A percentile compares a stretch with the other conserved stretches of the same genome.
These are phyloP conservation scores for Lucinisca nassula DNA, from an alignment of 2,888 invertebrate genomes.

Conservation along the genomic window DNA sequence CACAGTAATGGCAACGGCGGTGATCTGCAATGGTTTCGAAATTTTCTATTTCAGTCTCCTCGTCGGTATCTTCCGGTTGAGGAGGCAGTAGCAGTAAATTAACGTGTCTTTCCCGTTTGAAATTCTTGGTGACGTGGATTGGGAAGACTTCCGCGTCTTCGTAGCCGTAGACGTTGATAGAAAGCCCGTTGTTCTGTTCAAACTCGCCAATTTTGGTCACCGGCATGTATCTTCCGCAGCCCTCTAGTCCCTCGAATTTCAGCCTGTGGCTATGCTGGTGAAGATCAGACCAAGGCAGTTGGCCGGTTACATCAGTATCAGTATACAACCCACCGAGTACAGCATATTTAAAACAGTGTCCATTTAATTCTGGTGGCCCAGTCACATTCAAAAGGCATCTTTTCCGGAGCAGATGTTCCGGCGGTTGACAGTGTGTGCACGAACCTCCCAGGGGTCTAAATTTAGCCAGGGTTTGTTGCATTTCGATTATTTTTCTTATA, in stretches of 20 bases:
- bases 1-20: neutral
- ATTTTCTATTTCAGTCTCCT: neutral
- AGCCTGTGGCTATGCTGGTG: neutral
- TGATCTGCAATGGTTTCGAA: neutral
- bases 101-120: neutral
- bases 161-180: neutral
- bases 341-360: constrained; percentile 7
- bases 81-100: neutral
- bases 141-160: neutral
- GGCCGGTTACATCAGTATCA: neutral
- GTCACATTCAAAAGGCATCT: constrained; percentile 7
- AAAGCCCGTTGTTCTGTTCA: neutral
- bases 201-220: neutral
- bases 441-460: neutral
- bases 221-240: neutral
- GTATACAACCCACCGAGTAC: neutral
- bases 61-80: neutral
- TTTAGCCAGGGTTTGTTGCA: neutral
- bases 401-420: neutral
- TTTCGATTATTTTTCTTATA: neutral
- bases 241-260: neutral
- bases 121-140: neutral
- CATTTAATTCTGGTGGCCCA: constrained; percentile 4
- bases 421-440: neutral
- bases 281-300: neutral